Evolutionary conservation across 2,888 invertebrate genomes (phyloP).

Genomic region (Sesia bembeciformis): DNA sequence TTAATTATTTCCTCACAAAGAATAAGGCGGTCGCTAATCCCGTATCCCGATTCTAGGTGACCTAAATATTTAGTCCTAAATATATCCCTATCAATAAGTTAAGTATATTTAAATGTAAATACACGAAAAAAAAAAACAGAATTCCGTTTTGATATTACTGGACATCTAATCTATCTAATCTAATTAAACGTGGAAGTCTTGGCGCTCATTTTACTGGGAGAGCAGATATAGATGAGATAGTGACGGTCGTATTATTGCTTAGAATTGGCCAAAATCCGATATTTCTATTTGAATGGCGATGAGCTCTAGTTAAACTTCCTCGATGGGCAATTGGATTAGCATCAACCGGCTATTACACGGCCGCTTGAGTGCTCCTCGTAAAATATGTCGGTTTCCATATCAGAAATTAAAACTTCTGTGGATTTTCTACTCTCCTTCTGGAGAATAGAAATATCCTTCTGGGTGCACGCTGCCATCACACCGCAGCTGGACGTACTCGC

Average conservation of each 20-base stretch:
- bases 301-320: conserved; percentile 45
- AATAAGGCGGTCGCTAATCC: not conserved
- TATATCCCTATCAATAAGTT: too few species aligned
- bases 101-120: too few species aligned
- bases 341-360: conserved; percentile 50
- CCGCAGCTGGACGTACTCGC: too few species aligned
- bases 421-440: too few species aligned
- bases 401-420: not conserved
- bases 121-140: too few species aligned
- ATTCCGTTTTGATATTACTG: too few species aligned
- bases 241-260: conserved; percentile 1
- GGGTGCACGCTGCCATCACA: too few species aligned
- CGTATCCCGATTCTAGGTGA: not conserved
- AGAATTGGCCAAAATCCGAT: conserved; percentile 15
- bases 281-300: conserved; percentile 39
- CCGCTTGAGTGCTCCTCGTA: conserved; percentile 26
- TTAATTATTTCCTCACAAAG: not conserved
- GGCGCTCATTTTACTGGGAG: too few species aligned
- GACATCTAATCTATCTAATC: too few species aligned
- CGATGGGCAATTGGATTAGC: conserved; percentile 63
- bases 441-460: too few species aligned
- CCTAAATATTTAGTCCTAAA: too few species aligned
- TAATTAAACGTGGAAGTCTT: too few species aligned
- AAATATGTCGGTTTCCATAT: conserved; percentile 34
- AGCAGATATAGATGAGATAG: not conserved